Evolutionary conservation across 2,797 vertebrate species (phyloP).

Genomic region (Iguana delicatissima): DNA sequence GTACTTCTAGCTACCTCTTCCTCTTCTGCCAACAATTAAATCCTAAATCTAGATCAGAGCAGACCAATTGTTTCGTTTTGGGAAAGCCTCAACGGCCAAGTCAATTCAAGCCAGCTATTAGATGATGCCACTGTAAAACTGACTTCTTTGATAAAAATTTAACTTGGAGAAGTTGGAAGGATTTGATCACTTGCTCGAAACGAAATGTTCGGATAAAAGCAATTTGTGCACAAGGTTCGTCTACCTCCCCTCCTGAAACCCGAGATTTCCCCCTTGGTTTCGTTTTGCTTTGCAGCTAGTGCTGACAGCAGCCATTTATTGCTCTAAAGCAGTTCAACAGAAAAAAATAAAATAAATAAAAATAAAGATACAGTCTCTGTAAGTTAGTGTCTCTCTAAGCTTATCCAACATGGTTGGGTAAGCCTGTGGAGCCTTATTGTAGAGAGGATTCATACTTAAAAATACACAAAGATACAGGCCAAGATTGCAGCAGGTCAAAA

Average conservation of each 20-base stretch:
- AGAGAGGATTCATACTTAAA: conserved; percentile 76
- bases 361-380: conserved; percentile 83
- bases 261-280: conserved; percentile 90
- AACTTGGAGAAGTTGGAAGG: neutral
- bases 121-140: neutral
- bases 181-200: conserved; percentile 13
- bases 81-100: neutral
- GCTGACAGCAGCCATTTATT: conserved; percentile 94
- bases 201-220: conserved; percentile 60
- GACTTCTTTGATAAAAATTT: neutral
- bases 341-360: conserved; percentile 51
- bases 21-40: neutral
- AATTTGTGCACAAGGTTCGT: conserved; percentile 39
- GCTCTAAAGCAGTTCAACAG: conserved; percentile 84
- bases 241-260: conserved; percentile 90
- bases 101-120: neutral
- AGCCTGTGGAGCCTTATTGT: conserved; percentile 92
- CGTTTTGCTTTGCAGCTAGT: conserved; percentile 96
- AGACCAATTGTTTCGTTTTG: neutral
- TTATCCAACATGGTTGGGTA: conserved; percentile 95
- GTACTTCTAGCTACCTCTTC: too few relatives aligned
- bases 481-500: conserved; percentile 85
- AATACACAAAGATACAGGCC: conserved; percentile 99
- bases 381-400: conserved; percentile 90
- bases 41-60: neutral